Evolutionary conservation across 1,140 invertebrate species (phyloP).

Genomic region (Habropoda laboriosa): DNA sequence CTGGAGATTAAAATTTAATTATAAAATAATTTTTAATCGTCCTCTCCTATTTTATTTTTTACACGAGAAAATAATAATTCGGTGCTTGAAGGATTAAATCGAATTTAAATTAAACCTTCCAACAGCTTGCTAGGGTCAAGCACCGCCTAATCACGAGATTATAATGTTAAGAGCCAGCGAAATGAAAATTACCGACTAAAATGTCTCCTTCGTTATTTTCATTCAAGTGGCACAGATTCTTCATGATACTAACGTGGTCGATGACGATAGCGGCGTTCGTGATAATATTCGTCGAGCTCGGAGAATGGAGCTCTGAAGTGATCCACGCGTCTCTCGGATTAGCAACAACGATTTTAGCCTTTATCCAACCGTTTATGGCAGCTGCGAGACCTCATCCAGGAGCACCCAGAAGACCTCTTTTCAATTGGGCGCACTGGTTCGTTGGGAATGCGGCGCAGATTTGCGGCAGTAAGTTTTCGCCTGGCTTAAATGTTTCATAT

Average conservation of each 20-base stretch:
- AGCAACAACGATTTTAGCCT: constrained; percentile 89
- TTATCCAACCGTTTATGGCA: constrained; percentile 93
- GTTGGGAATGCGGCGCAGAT: constrained; percentile 96
- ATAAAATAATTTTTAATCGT: no score
- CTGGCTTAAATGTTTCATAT: background rate
- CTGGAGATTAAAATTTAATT: no score
- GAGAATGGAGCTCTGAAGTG: constrained; percentile 88
- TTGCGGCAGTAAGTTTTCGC: constrained; percentile 88
- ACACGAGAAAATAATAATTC: no score
- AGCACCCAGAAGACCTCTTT: constrained; percentile 89
- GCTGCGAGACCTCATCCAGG: constrained; percentile 93
- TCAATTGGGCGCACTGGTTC: constrained; percentile 98
- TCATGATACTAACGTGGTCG: constrained; percentile 92
- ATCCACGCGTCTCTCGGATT: constrained; percentile 92
- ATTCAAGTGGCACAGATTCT: constrained; percentile 90
- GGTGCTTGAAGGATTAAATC: no score
- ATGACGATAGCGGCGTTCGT: constrained; percentile 90
- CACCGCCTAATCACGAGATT: background rate
- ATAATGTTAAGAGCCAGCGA: background rate
- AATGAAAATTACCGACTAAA: background rate
- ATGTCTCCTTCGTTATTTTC: constrained; percentile 30
- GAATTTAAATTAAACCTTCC: no score
- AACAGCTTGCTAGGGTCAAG: no score
- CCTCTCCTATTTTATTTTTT: no score
- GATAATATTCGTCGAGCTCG: constrained; percentile 92